Percentiles rank a stretch among this genome's conserved stretches.
Evolutionary conservation across 2,888 invertebrate species (phyloP).

Genomic region (Dasysyrphus tricinctus): DNA sequence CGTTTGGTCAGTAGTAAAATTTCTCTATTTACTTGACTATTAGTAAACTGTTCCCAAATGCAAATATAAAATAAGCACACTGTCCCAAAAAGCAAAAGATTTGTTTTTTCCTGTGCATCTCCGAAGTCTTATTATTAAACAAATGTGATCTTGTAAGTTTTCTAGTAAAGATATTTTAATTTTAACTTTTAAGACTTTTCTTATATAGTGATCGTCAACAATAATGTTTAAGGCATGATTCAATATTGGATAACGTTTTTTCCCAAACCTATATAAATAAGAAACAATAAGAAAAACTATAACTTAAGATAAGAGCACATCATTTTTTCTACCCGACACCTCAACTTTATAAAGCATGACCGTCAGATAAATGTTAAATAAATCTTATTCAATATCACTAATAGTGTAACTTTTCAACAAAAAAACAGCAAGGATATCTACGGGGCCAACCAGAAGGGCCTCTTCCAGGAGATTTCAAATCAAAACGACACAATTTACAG

Average conservation of each 20-base stretch:
- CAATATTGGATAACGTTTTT: not conserved
- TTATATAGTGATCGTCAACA: not conserved
- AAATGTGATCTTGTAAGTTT: not conserved
- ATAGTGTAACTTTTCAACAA: conserved; percentile 65
- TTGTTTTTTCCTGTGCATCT: too few species aligned
- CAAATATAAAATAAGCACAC: too few species aligned
- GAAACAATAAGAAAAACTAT: not conserved
- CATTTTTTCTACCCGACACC: not conserved
- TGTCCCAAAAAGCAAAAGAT: too few species aligned
- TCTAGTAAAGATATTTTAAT: conserved; percentile 14
- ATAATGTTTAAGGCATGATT: conserved; percentile 13
- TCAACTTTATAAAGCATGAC: conserved; percentile 10
- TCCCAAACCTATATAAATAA: not conserved
- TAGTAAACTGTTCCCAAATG: too few species aligned
- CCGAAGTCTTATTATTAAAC: not conserved
- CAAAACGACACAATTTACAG: conserved; percentile 78
- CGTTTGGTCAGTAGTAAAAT: too few species aligned
- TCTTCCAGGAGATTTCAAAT: conserved; percentile 76
- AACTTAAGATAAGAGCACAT: not conserved
- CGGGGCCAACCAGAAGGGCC: conserved; percentile 83
- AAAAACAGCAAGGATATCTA: conserved; percentile 85
- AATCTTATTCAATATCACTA: conserved; percentile 46
- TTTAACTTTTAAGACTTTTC: not conserved
- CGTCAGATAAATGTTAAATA: conserved; percentile 8
- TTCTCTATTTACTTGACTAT: too few species aligned